phyloP scores from a whole-genome alignment of 2,113 vertebrate species.

The Charadrius vociferus region DNA sequence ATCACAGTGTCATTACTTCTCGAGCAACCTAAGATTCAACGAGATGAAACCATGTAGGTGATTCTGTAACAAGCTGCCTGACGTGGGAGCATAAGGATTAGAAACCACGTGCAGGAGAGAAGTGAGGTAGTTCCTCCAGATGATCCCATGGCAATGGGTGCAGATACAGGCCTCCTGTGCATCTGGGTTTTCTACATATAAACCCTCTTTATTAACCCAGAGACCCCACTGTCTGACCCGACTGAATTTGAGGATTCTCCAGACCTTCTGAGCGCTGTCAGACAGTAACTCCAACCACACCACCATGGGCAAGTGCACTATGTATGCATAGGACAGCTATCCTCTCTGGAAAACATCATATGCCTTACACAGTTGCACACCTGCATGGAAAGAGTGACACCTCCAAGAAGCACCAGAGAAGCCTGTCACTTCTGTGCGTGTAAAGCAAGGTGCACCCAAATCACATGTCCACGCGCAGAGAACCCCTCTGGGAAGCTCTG shows the following conservation, averaged over 20 bases:
- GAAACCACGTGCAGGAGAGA: neutral
- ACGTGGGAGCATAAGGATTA: neutral
- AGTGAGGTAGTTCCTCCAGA: neutral
- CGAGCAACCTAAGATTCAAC: neutral
- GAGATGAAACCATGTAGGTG: neutral
- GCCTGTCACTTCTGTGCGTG: neutral
- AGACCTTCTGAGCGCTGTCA: neutral
- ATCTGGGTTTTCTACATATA: neutral
- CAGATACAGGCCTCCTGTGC: neutral
- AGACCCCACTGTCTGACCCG: neutral
- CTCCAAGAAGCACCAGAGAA: neutral
- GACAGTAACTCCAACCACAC: neutral
- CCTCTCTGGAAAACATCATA: neutral
- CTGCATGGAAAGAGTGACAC: neutral
- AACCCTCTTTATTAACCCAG: neutral
- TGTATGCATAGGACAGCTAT: neutral
- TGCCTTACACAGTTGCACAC: neutral
- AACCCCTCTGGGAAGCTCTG: neutral
- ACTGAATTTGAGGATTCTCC: neutral
- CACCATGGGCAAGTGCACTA: neutral
- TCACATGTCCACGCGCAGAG: accelerated
- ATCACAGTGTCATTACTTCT: neutral
- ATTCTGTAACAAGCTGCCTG: neutral
- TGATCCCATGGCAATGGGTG: neutral
- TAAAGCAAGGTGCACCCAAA: neutral